Conservation (phyloP, 2,888 invertebrate genomes). For the Kuschelorhynchus macadamiae region DNA sequence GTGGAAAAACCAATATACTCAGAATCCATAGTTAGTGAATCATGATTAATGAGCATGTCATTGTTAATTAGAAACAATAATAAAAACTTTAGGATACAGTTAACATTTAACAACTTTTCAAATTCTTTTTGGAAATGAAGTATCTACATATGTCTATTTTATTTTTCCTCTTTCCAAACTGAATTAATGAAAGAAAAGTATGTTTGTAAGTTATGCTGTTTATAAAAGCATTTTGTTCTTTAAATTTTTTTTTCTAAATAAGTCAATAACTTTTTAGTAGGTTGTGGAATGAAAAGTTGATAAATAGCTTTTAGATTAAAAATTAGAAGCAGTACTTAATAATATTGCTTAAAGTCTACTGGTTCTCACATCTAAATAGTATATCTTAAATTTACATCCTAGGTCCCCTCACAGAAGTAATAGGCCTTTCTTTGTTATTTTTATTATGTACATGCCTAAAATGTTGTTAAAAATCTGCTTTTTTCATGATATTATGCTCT, state of each 20-base stretch:
- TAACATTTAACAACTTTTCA: not conserved
- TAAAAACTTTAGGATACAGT: not conserved
- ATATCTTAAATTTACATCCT: no score
- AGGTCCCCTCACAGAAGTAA: conserved; percentile 62
- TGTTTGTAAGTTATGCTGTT: no score
- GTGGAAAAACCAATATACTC: conserved; percentile 4
- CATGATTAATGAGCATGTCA: conserved; percentile 39
- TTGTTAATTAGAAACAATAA: conserved; percentile 23
- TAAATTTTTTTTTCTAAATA: no score
- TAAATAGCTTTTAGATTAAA: not conserved
- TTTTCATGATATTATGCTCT: conserved; percentile 39
- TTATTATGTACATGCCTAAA: conserved; percentile 61
- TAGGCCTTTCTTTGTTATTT: conserved; percentile 62
- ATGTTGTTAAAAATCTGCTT: conserved; percentile 43
- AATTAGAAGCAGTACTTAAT: not conserved
- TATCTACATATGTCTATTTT: no score
- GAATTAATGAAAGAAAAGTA: no score
- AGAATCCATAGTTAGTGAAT: conserved; percentile 13
- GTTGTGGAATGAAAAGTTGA: conserved; percentile 9
- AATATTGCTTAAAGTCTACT: not conserved
- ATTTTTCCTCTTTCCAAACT: no score
- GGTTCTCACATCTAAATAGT: no score
- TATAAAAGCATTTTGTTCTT: no score
- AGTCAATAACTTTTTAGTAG: not conserved
- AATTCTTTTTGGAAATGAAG: not conserved